These are phyloP conservation scores for Orchestia grillus DNA, from an alignment of 1,140 invertebrate genomes.

Conservation along the genomic window DNA sequence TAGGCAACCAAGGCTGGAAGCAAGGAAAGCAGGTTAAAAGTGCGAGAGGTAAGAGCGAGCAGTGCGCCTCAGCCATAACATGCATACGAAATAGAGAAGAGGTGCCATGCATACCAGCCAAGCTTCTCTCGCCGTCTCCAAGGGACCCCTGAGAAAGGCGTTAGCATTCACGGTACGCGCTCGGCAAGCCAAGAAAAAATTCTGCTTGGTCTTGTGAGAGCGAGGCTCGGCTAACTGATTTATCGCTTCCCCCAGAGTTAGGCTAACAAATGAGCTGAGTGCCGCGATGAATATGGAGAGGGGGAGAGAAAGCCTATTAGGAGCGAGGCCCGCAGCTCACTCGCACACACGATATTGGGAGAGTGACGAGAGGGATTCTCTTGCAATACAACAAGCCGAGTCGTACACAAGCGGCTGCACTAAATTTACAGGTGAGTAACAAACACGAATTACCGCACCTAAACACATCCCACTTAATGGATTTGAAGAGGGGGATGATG, in stretches of 20 bases:
- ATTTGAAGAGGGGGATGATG: neutral
- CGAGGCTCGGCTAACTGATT: slow-evolving; percentile 50
- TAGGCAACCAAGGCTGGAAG: neutral
- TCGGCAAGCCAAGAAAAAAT: slow-evolving; percentile 49
- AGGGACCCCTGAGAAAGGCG: neutral
- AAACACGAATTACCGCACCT: slow-evolving; percentile 26
- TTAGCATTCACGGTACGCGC: slow-evolving; percentile 45
- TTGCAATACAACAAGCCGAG: neutral
- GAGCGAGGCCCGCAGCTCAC: neutral
- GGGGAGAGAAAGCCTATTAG: slow-evolving; percentile 53
- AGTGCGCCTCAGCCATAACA: neutral
- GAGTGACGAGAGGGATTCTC: neutral
- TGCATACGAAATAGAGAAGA: neutral
- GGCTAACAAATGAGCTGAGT: slow-evolving; percentile 56
- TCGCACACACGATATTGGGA: neutral
- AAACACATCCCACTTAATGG: slow-evolving; percentile 28
- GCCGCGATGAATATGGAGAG: slow-evolving; percentile 53
- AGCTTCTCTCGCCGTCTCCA: neutral
- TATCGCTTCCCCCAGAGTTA: slow-evolving; percentile 56
- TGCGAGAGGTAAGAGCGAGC: neutral
- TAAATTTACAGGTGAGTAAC: slow-evolving; percentile 7
- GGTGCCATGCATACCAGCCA: slow-evolving; percentile 4
- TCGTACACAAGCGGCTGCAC: neutral
- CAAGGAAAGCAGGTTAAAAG: neutral
- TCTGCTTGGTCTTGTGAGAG: slow-evolving; percentile 46